These are phyloP conservation scores for Lycopodina hypogea DNA, from an alignment of 37 sponge, comb jelly and placozoan species.

Conservation along the genomic window DNA sequence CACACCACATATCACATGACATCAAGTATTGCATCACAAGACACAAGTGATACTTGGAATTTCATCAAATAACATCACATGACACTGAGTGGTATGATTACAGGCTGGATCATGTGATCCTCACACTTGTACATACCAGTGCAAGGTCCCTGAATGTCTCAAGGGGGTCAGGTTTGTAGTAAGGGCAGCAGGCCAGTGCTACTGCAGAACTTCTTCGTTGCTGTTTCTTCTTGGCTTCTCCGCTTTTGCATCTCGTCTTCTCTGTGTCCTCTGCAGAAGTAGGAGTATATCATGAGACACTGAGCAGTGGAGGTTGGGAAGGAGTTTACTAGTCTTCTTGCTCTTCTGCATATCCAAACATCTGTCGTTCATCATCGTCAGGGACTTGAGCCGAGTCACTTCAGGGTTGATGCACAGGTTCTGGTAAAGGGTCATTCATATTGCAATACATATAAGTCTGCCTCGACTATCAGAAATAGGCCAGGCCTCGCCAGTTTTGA, in stretches of 20 bases:
- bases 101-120: not conserved
- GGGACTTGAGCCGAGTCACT: conserved; percentile 67
- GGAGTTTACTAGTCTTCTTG: conserved; percentile 59
- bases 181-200: conserved; percentile 47
- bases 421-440: conserved; percentile 6
- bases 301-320: not conserved
- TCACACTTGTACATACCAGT: conserved; percentile 48
- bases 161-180: conserved; percentile 52
- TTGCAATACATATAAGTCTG: too few species aligned
- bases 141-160: conserved; percentile 63
- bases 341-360: conserved; percentile 88
- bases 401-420: conserved; percentile 89
- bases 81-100: too few species aligned
- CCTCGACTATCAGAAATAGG: too few species aligned
- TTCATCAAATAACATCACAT: not conserved
- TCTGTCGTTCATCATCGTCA: conserved; percentile 87
- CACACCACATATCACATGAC: conserved; percentile 12
- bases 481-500: too few species aligned
- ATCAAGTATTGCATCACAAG: conserved; percentile 1
- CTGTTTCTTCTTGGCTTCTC: conserved; percentile 37
- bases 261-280: not conserved
- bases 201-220: conserved; percentile 36
- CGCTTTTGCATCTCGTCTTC: conserved; percentile 1
- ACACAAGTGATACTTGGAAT: not conserved
- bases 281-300: not conserved